Evolutionary conservation across 2,113 vertebrate genomes (phyloP).

Genomic region (Perca fluviatilis): DNA sequence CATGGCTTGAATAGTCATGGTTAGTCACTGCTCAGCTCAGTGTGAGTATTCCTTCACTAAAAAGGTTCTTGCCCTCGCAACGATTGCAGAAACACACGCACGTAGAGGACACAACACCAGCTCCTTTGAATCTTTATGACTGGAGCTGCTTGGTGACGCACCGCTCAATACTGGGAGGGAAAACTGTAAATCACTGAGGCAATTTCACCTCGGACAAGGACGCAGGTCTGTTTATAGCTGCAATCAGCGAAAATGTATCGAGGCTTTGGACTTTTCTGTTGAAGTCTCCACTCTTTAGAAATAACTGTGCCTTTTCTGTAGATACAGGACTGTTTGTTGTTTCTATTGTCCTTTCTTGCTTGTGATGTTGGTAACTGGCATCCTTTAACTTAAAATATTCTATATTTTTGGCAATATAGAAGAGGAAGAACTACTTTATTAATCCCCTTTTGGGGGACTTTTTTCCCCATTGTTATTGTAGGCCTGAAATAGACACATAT

Average conservation of each 20-base stretch:
- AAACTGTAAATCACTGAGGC: conserved; percentile 55
- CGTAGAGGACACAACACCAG: not conserved
- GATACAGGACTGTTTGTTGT: not conserved
- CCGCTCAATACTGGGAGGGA: conserved; percentile 28
- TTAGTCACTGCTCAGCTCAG: not conserved
- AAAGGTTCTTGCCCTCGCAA: not conserved
- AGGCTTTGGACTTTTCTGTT: conserved; percentile 13
- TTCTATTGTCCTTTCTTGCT: not conserved
- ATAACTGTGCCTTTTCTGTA: conserved; percentile 23
- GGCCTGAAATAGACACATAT: not conserved
- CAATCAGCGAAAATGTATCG: conserved; percentile 19
- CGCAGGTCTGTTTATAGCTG: conserved; percentile 23
- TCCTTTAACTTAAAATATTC: not conserved
- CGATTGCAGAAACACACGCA: not conserved
- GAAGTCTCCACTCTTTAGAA: conserved; percentile 20
- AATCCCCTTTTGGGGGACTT: not conserved
- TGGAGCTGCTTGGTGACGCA: conserved; percentile 16
- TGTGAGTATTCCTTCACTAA: not conserved
- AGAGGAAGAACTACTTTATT: not conserved
- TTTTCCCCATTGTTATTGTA: not conserved
- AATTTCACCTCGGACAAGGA: conserved; percentile 29
- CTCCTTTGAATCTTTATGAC: not conserved
- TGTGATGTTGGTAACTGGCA: not conserved
- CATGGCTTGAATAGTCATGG: not conserved
- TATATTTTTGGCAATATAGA: not conserved